Evolutionary conservation across 2,888 invertebrate genomes (phyloP), one percentile per base, ranked within the genome.

Genomic region (Labia minor): DNA sequence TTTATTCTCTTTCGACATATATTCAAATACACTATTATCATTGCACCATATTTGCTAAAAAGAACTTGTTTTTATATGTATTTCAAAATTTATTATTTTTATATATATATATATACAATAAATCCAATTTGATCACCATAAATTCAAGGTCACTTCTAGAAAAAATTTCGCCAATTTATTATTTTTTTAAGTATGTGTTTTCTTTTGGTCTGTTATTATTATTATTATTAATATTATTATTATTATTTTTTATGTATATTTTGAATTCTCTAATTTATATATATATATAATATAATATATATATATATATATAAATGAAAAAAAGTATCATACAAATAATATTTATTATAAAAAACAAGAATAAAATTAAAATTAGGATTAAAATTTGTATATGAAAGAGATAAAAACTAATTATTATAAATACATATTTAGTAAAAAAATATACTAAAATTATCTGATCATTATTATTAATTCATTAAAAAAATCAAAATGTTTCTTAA

Each of bases 101-200:
- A 26, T n/a, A n/a, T n/a, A n/a, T n/a, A n/a, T n/a, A 26, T 26
- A 26, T 26, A 8, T 8, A 26, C 26, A 6, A 26, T 26, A 26
- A 26, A 6, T 26, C 49, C 49, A 16, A 49, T 49, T 49, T 49
- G 8, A 49, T 49, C 49, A 49, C 49, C 49, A 49, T 49, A 49
- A 49, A 49, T 62, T 67, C 64, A 67, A 67, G 67, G 67, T 64
- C 67, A 67, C 67, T 67, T 67, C 65, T 67, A 65, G 65, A 67
- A 61, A 67, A 63, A 26, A 6, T 26, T 20, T 61, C 20, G 33
- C 6, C 6, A 33, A 49, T 49, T 49, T 10, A 49, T 49, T 49
- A 49, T 49, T 49, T n/a, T 49, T 49, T n/a, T 49, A n/a, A 49
- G 3, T 49, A 14, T 49, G 14, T 3, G 3, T n/a, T 49, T n/a